Base-by-base conservation (phyloP, 2,888 invertebrate genomes). In the Cremastinae sp. region DNA sequence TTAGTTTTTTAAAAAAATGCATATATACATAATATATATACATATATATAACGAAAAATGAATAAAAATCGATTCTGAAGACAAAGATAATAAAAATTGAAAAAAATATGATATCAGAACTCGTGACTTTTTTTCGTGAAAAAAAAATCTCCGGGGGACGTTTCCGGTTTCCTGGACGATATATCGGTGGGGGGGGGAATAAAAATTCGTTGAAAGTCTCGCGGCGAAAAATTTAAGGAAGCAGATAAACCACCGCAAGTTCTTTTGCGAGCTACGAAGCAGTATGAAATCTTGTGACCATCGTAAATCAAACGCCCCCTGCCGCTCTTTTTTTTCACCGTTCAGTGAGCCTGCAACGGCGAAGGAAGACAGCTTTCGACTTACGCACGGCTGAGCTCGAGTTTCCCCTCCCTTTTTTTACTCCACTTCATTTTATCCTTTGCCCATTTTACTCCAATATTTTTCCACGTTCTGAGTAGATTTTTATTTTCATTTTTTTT, bases 281-380 rank as follows among this genome's bases (percentile, higher is more conserved):
- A 20, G 36, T 49, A 61, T 49, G 74, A 75, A 45, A 61, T 61
- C 61, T 54, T 38, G 66, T 36, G 68, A 53, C 72, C 68, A 68
- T 75, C 75, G 66, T 75, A 75, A 75, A 75, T 75, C 75, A 75
- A 72, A 72, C 53, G 36, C 41, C 51, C 59, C 56, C 71, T n/a
- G 49, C 54, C 58, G 47, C 49, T 62, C 18, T 56, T 10, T 53
- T 12, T 16, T 38, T 8, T 38, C 58, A 43, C 53, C 16, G 7
- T 18, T 41, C 3, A 9, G 16, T 12, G 41, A 64, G 20, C 20
- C 14, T 12, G 36, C 47, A 20, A 9, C 20, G 36, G 36, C 20
- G 20, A 53, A 14, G 36, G 56, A 8, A 20, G 45, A 41, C 61
- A 41, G 56, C 28, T 56, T 56, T 12, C 9, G 12, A 43, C 53